Conservation (phyloP, 2,113 vertebrate genomes). For the Picathartes gymnocephalus region DNA sequence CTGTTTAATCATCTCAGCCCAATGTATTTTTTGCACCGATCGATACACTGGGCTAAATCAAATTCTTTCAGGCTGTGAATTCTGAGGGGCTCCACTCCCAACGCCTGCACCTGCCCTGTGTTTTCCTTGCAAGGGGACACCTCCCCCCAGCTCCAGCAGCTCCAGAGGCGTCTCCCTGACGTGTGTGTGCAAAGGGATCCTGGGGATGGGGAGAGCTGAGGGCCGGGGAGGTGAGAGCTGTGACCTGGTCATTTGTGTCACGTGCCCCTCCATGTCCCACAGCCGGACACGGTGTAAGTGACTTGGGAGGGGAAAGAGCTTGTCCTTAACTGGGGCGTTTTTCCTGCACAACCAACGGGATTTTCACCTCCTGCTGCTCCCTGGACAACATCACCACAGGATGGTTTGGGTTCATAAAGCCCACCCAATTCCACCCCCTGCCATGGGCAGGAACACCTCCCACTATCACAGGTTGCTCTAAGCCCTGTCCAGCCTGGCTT, state of each 20-base stretch:
- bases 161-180: neutral
- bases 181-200: conserved; percentile 7
- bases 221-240: neutral
- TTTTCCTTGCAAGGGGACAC: conserved; percentile 59
- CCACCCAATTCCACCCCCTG: neutral
- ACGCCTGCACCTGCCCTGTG: conserved; percentile 34
- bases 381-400: neutral
- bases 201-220: neutral
- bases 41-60: neutral
- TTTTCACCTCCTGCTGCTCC: neutral
- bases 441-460: neutral
- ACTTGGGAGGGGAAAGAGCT: rapidly evolving
- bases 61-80: neutral
- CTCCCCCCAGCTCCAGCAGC: neutral
- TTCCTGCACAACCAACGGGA: rapidly evolving
- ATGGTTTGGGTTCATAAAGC: neutral
- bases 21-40: neutral
- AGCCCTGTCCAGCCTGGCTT: rapidly evolving
- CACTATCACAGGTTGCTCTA: rapidly evolving
- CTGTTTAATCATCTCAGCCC: neutral
- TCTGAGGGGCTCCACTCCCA: neutral
- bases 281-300: rapidly evolving
- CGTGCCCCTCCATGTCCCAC: neutral
- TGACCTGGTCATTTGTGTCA: neutral
- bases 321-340: rapidly evolving